phyloP scores from a whole-genome alignment of 2,797 vertebrate genomes.

The Furcifer pardalis region DNA sequence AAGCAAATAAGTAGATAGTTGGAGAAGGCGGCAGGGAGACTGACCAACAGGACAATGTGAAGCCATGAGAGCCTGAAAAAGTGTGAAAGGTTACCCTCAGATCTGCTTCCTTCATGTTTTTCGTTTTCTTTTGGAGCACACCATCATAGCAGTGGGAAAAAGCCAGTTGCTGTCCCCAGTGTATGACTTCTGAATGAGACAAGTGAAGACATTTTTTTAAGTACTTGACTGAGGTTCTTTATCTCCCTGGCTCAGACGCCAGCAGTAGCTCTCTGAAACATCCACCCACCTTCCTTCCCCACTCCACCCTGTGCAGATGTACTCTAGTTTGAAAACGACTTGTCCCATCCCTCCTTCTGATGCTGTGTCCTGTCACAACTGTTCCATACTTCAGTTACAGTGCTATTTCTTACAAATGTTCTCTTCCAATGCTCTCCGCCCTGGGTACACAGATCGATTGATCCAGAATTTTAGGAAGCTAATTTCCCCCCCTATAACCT shows the following conservation, averaged over 20 bases:
- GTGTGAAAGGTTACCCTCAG: background rate
- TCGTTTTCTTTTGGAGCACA: background rate
- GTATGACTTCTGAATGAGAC: background rate
- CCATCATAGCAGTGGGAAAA: background rate
- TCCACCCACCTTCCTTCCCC: background rate
- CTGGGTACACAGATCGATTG: background rate
- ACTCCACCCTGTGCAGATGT: background rate
- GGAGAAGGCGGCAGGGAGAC: too few species aligned
- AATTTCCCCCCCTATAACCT: too few species aligned
- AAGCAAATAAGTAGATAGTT: too few species aligned
- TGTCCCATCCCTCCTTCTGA: too few species aligned
- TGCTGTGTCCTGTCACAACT: background rate
- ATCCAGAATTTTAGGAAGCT: too few species aligned
- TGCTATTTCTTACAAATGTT: background rate
- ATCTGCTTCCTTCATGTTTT: background rate
- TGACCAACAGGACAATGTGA: background rate
- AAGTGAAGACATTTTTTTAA: background rate
- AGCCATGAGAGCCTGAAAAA: background rate
- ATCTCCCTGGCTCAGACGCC: constrained; percentile 10
- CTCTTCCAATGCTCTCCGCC: background rate
- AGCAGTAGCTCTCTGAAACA: background rate
- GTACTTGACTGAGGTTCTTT: constrained; percentile 5
- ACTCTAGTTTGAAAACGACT: background rate
- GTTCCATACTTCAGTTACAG: background rate
- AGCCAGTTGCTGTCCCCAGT: background rate